Conservation (phyloP, 2,797 vertebrate genomes). For the Pseudomugil gertrudae region DNA sequence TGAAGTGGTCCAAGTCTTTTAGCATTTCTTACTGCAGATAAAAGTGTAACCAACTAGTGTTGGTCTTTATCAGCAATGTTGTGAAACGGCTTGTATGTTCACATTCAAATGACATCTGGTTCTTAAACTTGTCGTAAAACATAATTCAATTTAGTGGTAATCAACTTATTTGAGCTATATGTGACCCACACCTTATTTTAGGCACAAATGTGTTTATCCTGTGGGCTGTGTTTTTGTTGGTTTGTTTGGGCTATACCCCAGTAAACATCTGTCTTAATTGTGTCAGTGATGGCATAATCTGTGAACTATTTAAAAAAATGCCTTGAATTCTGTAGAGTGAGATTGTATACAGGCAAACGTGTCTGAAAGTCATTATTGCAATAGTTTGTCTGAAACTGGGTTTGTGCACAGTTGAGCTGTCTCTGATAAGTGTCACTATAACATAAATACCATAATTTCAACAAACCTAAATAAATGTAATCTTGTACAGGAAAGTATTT, state of each 20-base stretch:
- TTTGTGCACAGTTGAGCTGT: constrained; percentile 27
- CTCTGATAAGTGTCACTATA: constrained; percentile 28
- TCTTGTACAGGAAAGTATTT: constrained; percentile 31
- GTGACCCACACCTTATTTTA: constrained; percentile 18
- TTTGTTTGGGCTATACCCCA: background rate
- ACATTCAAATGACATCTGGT: background rate
- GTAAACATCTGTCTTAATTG: background rate
- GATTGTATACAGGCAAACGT: constrained; percentile 13
- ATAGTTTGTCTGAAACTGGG: constrained; percentile 21
- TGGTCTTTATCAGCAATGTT: background rate
- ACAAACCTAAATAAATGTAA: constrained; percentile 45
- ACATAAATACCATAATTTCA: constrained; percentile 54
- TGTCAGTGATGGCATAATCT: constrained; percentile 17
- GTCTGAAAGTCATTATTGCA: constrained; percentile 22
- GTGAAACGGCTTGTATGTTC: background rate
- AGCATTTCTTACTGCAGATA: background rate
- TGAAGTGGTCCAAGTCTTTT: background rate
- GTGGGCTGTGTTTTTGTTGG: background rate
- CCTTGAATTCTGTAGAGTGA: constrained; percentile 14
- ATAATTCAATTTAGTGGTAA: constrained; percentile 2
- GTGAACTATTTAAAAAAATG: background rate
- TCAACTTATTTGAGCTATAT: constrained; percentile 20
- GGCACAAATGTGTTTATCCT: too few species aligned
- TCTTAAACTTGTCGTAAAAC: constrained; percentile 5
- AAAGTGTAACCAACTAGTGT: background rate